Conservation (phyloP, 2,888 invertebrate species). For the Prosapia bicincta region DNA sequence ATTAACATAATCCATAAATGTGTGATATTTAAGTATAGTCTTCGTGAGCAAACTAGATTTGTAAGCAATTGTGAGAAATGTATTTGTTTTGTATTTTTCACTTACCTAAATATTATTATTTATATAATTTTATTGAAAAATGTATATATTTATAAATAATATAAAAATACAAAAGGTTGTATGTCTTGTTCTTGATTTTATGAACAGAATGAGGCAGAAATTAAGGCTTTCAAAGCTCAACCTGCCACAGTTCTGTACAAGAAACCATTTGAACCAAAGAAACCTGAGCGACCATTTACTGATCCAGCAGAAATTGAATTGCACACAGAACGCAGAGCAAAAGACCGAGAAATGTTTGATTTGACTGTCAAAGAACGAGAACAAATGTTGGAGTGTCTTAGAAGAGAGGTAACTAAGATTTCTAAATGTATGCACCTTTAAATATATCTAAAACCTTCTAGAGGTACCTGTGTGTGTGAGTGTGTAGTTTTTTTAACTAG, state of each 20-base stretch:
- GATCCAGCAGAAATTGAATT: constrained; percentile 55
- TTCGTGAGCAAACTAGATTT: too few relatives aligned
- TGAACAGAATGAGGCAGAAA: constrained; percentile 43
- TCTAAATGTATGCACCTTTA: too few relatives aligned
- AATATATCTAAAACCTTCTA: too few relatives aligned
- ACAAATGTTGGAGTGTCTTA: constrained; percentile 49
- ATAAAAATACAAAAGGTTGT: not conserved
- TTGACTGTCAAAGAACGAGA: constrained; percentile 52
- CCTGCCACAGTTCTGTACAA: constrained; percentile 59
- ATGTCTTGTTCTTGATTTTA: not conserved
- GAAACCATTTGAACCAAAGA: constrained; percentile 62
- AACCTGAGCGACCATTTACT: constrained; percentile 48
- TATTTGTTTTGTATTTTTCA: too few relatives aligned
- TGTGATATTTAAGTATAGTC: too few relatives aligned
- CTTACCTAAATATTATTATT: not conserved
- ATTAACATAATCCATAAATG: too few relatives aligned
- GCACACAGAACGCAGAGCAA: constrained; percentile 61
- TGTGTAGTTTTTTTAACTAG: too few relatives aligned
- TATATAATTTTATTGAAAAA: not conserved
- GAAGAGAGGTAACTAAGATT: constrained; percentile 16
- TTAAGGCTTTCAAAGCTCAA: constrained; percentile 57
- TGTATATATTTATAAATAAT: too few relatives aligned
- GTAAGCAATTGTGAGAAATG: too few relatives aligned
- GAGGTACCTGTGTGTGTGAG: too few relatives aligned
- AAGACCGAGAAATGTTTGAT: constrained; percentile 59